A percentile compares a stretch with the other conserved stretches of the same genome.
These are phyloP conservation scores for Dinocampus coccinellae DNA, from an alignment of 2,888 invertebrate species.

Conservation along the genomic window DNA sequence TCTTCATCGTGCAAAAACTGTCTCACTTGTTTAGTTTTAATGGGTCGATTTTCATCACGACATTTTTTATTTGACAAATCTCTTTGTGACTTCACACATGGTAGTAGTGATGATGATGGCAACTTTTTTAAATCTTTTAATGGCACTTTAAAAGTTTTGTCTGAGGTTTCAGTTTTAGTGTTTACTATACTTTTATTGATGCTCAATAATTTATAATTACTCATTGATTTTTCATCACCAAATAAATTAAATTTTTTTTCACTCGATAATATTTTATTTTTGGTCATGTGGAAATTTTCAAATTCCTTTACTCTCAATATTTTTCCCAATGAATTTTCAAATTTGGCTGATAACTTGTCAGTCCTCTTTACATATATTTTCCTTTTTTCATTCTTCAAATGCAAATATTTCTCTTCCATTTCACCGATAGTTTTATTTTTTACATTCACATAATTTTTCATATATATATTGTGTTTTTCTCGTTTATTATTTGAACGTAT, in stretches of 20 bases:
- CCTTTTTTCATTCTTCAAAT: background rate
- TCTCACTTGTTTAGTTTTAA: background rate
- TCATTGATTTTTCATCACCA: background rate
- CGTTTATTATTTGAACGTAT: background rate
- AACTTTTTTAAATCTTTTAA: conserved; percentile 7
- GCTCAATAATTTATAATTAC: background rate
- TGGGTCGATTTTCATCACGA: background rate
- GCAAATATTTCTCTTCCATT: background rate
- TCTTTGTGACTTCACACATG: conserved; percentile 7
- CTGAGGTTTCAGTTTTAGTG: background rate
- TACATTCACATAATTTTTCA: background rate
- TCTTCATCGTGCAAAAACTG: background rate
- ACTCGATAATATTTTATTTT: background rate
- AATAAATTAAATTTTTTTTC: background rate
- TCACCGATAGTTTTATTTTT: background rate
- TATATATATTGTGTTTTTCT: background rate
- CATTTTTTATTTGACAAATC: conserved; percentile 3
- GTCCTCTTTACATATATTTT: background rate
- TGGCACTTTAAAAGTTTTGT: background rate
- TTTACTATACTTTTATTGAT: background rate
- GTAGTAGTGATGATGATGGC: background rate
- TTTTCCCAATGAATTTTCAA: background rate
- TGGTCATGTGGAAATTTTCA: background rate
- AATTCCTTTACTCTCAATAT: background rate
- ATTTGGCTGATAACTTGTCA: background rate